These are phyloP conservation scores for Eulacestoma nigropectus DNA, from an alignment of 2,113 vertebrate species.

Conservation along the genomic window DNA sequence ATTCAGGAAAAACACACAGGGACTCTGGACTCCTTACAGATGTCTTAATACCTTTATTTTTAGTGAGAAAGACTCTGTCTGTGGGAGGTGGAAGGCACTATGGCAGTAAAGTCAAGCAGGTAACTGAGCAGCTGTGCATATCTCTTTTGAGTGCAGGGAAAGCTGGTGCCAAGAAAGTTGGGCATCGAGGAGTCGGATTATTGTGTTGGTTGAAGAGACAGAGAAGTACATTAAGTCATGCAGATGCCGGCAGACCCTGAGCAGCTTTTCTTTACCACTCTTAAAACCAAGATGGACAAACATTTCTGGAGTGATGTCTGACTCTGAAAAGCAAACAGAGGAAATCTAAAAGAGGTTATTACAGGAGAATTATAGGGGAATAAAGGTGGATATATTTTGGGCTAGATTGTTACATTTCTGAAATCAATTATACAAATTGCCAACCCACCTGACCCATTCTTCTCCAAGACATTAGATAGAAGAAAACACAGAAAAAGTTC, in stretches of 20 bases:
- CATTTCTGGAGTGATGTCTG: not conserved
- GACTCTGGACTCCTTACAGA: not conserved
- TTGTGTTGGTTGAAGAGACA: conserved; percentile 22
- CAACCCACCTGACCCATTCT: not conserved
- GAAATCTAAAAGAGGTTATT: not conserved
- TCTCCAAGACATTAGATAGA: not conserved
- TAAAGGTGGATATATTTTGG: not conserved
- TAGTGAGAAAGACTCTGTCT: not conserved
- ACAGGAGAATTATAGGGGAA: not conserved
- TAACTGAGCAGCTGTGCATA: not conserved
- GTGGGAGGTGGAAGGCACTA: not conserved
- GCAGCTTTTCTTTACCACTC: conserved; percentile 23
- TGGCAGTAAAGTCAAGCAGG: not conserved
- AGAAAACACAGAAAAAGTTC: not conserved
- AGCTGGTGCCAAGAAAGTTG: conserved; percentile 15
- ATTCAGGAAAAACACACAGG: not conserved
- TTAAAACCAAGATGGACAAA: not conserved
- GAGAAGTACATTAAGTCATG: conserved; percentile 30
- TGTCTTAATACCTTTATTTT: not conserved
- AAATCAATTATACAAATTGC: not conserved
- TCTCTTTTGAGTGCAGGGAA: not conserved
- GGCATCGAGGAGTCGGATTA: not conserved
- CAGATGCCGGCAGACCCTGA: conserved; percentile 5
- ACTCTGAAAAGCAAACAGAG: conserved; percentile 45
- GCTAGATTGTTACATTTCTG: not conserved